Conservation (phyloP, 2,113 vertebrate species). For the Elaphurus davidianus region DNA sequence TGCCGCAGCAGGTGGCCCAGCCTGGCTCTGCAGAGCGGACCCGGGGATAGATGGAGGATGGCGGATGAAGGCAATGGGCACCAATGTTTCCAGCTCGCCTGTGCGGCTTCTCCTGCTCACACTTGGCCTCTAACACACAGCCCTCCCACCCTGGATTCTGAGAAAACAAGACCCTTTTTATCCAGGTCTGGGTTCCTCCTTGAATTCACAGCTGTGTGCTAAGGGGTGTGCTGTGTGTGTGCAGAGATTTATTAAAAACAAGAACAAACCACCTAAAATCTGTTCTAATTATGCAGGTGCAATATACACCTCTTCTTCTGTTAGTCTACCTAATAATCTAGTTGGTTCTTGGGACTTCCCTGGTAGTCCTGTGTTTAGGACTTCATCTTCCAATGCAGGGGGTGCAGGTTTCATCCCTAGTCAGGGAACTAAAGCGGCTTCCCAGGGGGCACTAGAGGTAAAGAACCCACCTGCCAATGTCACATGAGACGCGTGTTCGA, state of each 20-base stretch:
- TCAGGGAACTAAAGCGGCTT: not conserved
- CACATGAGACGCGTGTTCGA: not conserved
- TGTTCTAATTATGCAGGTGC: not conserved
- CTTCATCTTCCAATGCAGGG: not conserved
- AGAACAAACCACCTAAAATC: not conserved
- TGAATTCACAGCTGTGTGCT: not conserved
- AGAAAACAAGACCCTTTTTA: not conserved
- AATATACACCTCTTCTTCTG: not conserved
- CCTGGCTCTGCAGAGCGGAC: not conserved
- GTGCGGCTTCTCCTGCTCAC: not conserved
- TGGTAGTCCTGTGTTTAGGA: not conserved
- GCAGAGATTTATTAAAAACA: not conserved
- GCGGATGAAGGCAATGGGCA: not conserved
- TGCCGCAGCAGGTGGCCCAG: not conserved
- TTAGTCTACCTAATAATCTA: accelerated
- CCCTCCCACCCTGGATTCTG: not conserved
- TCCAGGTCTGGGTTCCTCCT: not conserved
- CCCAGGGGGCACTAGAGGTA: not conserved
- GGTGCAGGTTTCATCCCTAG: not conserved
- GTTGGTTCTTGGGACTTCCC: not conserved
- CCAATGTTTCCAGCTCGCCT: accelerated
- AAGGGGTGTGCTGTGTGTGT: accelerated
- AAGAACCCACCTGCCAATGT: not conserved
- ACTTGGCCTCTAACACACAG: not conserved
- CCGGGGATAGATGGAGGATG: not conserved